Percentiles rank a stretch among this genome's conserved stretches.
Conservation (phyloP, 2,797 vertebrate species). For the Myotis pilosus region DNA sequence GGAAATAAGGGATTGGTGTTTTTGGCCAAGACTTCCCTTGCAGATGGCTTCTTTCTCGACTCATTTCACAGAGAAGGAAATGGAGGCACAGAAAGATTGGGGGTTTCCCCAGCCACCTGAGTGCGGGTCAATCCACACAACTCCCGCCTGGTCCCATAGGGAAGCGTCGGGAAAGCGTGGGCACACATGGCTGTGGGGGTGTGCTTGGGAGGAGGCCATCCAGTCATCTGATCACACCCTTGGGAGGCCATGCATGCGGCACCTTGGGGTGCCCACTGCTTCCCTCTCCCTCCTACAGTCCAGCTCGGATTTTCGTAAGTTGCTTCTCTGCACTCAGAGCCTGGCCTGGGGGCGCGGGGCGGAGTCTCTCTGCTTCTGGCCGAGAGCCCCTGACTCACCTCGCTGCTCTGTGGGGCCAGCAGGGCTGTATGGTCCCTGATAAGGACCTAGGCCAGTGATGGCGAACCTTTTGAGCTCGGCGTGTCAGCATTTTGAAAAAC, state of each 20-base stretch:
- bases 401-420: accelerated
- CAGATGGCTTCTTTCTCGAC: not conserved
- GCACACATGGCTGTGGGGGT: accelerated
- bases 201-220: accelerated
- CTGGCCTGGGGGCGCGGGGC: not conserved
- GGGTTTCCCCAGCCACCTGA: not conserved
- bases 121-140: not conserved
- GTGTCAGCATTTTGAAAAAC: too few relatives aligned
- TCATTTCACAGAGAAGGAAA: not conserved
- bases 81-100: not conserved
- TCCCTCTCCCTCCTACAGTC: not conserved
- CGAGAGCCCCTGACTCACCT: not conserved
- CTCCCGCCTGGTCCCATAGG: accelerated
- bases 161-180: not conserved
- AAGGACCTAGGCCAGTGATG: not conserved
- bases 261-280: not conserved
- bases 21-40: too few relatives aligned
- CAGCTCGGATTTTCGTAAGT: too few relatives aligned
- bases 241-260: accelerated
- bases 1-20: not conserved
- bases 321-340: not conserved
- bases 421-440: not conserved
- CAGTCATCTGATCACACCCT: not conserved
- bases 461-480: too few relatives aligned
- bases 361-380: not conserved